phyloP scores from a whole-genome alignment of 2,888 invertebrate species.

The Boloria selene region DNA sequence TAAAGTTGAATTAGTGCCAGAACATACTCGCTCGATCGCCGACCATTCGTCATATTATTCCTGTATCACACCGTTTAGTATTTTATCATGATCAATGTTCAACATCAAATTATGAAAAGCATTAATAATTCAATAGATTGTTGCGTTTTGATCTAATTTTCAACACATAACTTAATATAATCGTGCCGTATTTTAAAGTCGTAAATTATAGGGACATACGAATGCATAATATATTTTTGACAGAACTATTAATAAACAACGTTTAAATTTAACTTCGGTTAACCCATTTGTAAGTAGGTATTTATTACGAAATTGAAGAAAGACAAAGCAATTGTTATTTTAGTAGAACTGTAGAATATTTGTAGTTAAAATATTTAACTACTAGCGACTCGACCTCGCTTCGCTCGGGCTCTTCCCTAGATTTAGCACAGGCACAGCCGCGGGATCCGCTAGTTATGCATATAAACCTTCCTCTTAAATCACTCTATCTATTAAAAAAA shows the following conservation, averaged over 20 bases:
- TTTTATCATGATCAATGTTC: slow-evolving; percentile 35
- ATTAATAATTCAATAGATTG: slow-evolving; percentile 35
- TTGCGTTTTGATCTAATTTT: slow-evolving; percentile 7
- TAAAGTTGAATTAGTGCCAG: slow-evolving; percentile 38
- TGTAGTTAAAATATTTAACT: no score
- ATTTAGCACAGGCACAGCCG: no score
- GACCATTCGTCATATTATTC: slow-evolving; percentile 38
- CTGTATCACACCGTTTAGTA: slow-evolving; percentile 30
- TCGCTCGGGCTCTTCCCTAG: no score
- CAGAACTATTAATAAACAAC: slow-evolving; percentile 15
- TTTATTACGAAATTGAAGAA: no score
- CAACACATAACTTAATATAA: not conserved
- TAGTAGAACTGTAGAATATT: no score
- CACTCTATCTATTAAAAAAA: no score
- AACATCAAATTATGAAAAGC: slow-evolving; percentile 33
- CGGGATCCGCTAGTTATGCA: no score
- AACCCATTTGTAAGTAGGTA: slow-evolving; percentile 13
- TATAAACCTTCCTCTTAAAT: no score
- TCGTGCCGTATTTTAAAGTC: slow-evolving; percentile 12
- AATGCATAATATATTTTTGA: slow-evolving; percentile 13
- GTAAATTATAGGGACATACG: slow-evolving; percentile 7
- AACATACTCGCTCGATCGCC: slow-evolving; percentile 26
- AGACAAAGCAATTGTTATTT: no score
- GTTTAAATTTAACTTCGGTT: slow-evolving; percentile 9
- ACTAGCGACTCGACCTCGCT: no score